These are phyloP conservation scores for Goniozus legneri DNA, from an alignment of 1,140 invertebrate species.

Conservation along the genomic window DNA sequence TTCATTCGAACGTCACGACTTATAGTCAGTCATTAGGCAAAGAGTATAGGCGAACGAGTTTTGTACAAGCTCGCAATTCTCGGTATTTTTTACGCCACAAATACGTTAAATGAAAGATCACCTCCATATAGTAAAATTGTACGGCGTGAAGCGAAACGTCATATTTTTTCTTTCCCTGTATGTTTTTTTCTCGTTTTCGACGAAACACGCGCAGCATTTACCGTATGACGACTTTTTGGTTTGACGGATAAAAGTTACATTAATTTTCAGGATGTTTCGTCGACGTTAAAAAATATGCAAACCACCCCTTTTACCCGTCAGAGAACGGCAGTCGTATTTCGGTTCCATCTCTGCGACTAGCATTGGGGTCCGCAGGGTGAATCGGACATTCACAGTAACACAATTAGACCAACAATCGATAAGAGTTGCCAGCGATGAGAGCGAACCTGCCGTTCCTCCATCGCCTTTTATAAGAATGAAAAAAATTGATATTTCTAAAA, in stretches of 20 bases:
- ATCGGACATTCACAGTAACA: conserved; percentile 52
- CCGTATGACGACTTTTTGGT: conserved; percentile 20
- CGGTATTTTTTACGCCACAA: neutral
- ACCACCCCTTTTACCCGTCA: conserved; percentile 45
- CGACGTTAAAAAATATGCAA: conserved; percentile 51
- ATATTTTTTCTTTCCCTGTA: neutral
- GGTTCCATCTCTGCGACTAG: conserved; percentile 28
- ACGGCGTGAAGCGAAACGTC: neutral
- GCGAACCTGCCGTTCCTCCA: conserved; percentile 24
- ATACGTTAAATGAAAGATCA: conserved; percentile 13
- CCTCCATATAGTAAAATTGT: conserved; percentile 22
- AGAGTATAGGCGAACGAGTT: too few species aligned
- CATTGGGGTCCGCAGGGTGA: conserved; percentile 36
- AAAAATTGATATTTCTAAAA: too few species aligned
- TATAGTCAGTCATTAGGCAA: too few species aligned
- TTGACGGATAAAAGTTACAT: conserved; percentile 40
- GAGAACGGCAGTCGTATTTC: conserved; percentile 38
- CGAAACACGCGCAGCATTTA: conserved; percentile 20
- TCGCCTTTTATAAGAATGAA: neutral
- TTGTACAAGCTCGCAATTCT: too few species aligned
- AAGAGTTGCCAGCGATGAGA: conserved; percentile 40
- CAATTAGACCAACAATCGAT: conserved; percentile 53
- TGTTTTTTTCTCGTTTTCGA: neutral
- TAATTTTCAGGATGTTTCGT: conserved; percentile 40
- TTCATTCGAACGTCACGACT: too few species aligned